Evolutionary conservation across 2,797 vertebrate species (phyloP).

Genomic region (Molossus alvarezi): DNA sequence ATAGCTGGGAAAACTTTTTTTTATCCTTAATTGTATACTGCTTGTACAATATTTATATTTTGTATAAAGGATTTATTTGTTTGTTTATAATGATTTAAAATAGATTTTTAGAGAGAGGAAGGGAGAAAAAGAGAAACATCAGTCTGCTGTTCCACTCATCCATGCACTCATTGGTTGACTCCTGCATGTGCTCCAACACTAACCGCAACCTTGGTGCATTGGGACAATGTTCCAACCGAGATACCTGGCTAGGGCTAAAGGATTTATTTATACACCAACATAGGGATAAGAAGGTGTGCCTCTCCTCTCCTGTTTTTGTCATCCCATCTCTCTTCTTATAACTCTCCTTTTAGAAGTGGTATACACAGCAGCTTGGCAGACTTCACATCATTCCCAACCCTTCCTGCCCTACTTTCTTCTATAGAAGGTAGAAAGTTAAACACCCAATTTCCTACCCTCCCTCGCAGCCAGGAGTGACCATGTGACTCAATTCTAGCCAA

Average conservation of each 20-base stretch:
- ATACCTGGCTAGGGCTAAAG: neutral
- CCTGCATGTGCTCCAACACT: neutral
- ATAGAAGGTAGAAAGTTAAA: neutral
- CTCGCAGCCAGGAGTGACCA: neutral
- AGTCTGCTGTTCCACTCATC: too few relatives aligned
- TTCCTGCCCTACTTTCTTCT: neutral
- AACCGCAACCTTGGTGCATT: neutral
- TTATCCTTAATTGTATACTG: neutral
- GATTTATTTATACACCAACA: neutral
- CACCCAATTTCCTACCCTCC: neutral
- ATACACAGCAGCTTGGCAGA: neutral
- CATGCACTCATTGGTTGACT: neutral
- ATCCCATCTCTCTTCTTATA: neutral
- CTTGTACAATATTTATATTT: constrained; percentile 20
- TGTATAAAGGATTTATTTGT: neutral
- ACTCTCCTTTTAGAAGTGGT: neutral
- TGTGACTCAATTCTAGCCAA: neutral
- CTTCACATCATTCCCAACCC: neutral
- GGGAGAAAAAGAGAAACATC: neutral
- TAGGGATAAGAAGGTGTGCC: neutral
- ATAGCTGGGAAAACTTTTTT: neutral
- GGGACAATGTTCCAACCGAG: neutral
- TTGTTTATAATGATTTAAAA: neutral
- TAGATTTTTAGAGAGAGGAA: neutral
- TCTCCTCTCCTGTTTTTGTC: neutral